These are phyloP conservation scores for Taenioides sp. DNA, from an alignment of 2,797 vertebrate genomes.

Conservation along the genomic window DNA sequence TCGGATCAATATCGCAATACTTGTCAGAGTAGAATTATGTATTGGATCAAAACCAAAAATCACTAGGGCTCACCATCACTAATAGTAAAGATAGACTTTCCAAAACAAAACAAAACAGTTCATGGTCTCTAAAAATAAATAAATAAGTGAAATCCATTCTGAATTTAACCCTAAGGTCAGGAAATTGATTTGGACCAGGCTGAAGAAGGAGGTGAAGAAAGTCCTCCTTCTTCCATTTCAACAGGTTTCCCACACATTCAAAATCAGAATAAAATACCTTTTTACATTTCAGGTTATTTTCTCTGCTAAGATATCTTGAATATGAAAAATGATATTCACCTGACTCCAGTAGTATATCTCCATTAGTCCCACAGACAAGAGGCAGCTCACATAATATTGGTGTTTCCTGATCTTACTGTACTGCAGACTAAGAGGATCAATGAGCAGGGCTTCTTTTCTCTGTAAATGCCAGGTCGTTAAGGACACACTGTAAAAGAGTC, in stretches of 20 bases:
- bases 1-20: too few relatives aligned
- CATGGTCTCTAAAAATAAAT: neutral
- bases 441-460: neutral
- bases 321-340: neutral
- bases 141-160: neutral
- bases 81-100: neutral
- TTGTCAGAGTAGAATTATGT: too few relatives aligned
- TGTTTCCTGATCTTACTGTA: neutral
- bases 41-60: too few relatives aligned
- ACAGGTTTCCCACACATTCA: neutral
- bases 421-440: neutral
- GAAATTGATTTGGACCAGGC: neutral
- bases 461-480: neutral
- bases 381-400: neutral
- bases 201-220: neutral
- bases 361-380: neutral
- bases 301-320: neutral
- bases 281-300: neutral
- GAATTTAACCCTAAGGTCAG: conserved; percentile 2
- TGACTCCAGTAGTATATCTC: neutral
- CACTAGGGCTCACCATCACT: too few relatives aligned
- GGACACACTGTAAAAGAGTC: neutral
- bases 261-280: neutral
- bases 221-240: too few relatives aligned
- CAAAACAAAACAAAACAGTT: neutral